Evolutionary conservation across 2,888 invertebrate species (phyloP).

Genomic region (Eutolmus rufibarbis): DNA sequence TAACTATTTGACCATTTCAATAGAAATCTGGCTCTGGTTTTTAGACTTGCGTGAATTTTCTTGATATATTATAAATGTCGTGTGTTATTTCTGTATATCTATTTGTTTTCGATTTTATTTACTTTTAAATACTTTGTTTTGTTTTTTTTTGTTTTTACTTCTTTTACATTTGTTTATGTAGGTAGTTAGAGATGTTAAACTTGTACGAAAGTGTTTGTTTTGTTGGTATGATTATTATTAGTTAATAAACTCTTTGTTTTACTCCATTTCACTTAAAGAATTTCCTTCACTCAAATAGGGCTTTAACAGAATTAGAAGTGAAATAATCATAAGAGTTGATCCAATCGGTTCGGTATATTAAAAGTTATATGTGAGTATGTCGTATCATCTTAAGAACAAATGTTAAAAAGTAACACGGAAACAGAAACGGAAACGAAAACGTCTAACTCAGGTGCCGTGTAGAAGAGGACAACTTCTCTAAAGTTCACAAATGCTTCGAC

Average conservation of each 20-base stretch:
- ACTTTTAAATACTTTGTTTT: neutral
- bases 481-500: constrained; percentile 7
- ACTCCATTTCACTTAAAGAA: neutral
- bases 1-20: neutral
- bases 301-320: neutral
- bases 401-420: neutral
- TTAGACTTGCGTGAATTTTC: neutral
- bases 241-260: neutral
- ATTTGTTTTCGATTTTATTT: neutral
- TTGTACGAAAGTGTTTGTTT: constrained; percentile 35
- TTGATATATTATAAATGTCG: neutral
- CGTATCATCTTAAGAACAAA: neutral
- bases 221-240: constrained; percentile 23
- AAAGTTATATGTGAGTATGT: neutral
- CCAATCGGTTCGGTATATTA: neutral
- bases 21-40: constrained; percentile 28
- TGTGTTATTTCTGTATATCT: neutral
- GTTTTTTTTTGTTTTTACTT: neutral
- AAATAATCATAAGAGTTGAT: neutral
- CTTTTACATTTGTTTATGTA: constrained; percentile 5
- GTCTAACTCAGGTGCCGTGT: neutral
- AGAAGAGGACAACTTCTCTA: neutral
- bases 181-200: constrained; percentile 22
- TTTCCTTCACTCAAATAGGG: constrained; percentile 28
- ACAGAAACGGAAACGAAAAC: neutral